Percentiles rank a stretch among this genome's conserved stretches.
Evolutionary conservation across 2,888 invertebrate species (phyloP).

Genomic region (Stomorhina lunata): DNA sequence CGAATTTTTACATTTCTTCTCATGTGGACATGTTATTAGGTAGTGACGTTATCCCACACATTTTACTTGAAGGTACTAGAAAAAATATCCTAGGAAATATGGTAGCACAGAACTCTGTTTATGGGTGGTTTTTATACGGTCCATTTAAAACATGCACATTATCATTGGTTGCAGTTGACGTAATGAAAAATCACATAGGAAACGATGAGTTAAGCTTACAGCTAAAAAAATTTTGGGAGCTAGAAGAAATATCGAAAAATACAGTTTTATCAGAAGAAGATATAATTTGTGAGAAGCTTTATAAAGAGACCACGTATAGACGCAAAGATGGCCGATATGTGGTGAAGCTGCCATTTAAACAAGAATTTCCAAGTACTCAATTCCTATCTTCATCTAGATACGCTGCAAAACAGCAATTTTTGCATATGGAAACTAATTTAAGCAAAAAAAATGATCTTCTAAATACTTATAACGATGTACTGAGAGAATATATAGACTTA

Average conservation of each 20-base stretch:
- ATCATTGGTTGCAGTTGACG: too few species aligned
- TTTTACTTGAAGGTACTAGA: too few species aligned
- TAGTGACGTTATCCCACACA: too few species aligned
- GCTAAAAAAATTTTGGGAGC: neutral
- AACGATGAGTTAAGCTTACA: neutral
- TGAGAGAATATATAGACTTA: neutral
- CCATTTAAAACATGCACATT: too few species aligned
- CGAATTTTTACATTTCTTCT: too few species aligned
- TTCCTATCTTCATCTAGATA: neutral
- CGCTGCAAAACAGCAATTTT: neutral
- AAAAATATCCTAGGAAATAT: too few species aligned
- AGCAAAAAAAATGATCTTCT: neutral
- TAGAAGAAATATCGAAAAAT: neutral
- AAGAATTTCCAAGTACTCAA: neutral
- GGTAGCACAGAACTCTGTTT: too few species aligned
- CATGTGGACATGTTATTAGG: too few species aligned
- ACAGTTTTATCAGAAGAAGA: neutral
- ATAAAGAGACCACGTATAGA: constrained; percentile 7
- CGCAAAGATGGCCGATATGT: constrained; percentile 17
- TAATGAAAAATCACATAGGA: too few species aligned
- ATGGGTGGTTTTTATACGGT: too few species aligned
- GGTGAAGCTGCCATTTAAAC: constrained; percentile 8
- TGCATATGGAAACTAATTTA: neutral
- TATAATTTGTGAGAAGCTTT: neutral
- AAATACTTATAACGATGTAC: neutral